Evolutionary conservation across 2,113 vertebrate species (phyloP), one percentile per base, ranked within the genome.

Genomic region (Naja naja): DNA sequence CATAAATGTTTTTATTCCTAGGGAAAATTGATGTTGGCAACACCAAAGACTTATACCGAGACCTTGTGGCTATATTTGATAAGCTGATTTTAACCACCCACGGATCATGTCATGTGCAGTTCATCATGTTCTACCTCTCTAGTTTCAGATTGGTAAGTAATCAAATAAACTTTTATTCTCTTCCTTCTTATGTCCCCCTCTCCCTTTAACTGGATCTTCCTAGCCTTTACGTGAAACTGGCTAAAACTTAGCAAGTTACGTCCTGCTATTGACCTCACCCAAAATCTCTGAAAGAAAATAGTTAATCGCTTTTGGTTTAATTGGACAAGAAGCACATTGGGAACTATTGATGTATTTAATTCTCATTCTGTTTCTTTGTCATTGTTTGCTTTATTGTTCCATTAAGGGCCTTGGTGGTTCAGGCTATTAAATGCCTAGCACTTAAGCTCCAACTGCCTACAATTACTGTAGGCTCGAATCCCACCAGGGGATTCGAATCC

Each of bases 21-120:
- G 99, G 98, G 30, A 97, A 96, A 55, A 95, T 99, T n/a, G 96
- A 98, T 11, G 95, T 98, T 94, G 98, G 96, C 94, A 97, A 91
- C 95, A 98, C 98, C 0, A 99, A 99, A 95, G 98, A 98, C 34
- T 97, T 99, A 89, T 99, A 99, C 97, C 97, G 96, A 43, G 99
- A 99, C 95, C 93, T 99, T 81, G 81, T 99, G 96, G 96, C 95
- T 25, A 97, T 98, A 92, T 99, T 99, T 94, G 99, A 99, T 96
- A 99, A 99, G 95, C 98, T 99, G 88, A 98, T 99, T 53, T 97
- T 99, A 93, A 98, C 99, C 12, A 99, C 99, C 1, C 99, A 99
- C 0, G 99, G 98, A 60, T 99, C 98, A 2, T 98, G 97, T 95
- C 99, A 99, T 0, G 98, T 99, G n/a, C 99, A 99, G 94, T 99